A percentile compares a stretch with the other conserved stretches of the same genome.
These are phyloP conservation scores for Drosophila ogumai DNA, from an alignment of 1,140 invertebrate genomes.

Conservation along the genomic window DNA sequence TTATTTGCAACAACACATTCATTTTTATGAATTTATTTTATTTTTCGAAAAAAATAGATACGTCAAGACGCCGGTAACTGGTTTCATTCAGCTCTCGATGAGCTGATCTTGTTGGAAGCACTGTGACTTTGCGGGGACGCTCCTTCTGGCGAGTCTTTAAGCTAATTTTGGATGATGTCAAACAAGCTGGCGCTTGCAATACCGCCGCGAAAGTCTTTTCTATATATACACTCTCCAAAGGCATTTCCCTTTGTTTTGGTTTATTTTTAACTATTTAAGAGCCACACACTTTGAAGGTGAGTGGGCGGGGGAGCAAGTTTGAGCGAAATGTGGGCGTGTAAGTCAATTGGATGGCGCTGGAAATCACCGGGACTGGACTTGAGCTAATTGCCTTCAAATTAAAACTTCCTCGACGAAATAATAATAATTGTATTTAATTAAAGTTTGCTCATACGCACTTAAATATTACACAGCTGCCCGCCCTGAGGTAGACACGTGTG, in stretches of 20 bases:
- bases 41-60: slow-evolving; percentile 10
- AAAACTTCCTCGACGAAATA: slow-evolving; percentile 30
- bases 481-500: slow-evolving; percentile 7
- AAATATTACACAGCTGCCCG: slow-evolving; percentile 11
- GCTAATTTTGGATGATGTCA: slow-evolving; percentile 51
- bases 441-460: slow-evolving; percentile 41
- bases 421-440: slow-evolving; percentile 30
- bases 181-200: slow-evolving; percentile 17
- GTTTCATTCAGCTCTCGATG: slow-evolving; percentile 31
- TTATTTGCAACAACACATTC: slow-evolving; percentile 28
- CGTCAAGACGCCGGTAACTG: slow-evolving; percentile 50
- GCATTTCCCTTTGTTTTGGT: slow-evolving; percentile 41
- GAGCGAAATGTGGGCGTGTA: slow-evolving; percentile 32
- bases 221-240: slow-evolving; percentile 2
- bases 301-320: slow-evolving; percentile 5
- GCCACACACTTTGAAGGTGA: slow-evolving; percentile 26
- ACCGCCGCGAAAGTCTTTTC: slow-evolving; percentile 8
- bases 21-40: slow-evolving; percentile 6
- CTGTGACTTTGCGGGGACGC: background rate
- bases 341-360: slow-evolving; percentile 7
- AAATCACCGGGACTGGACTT: slow-evolving; percentile 2
- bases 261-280: slow-evolving; percentile 56
- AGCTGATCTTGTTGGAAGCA: slow-evolving; percentile 3
- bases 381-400: slow-evolving; percentile 36
- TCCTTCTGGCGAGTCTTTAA: slow-evolving; percentile 16